Evolutionary conservation across 2,888 invertebrate genomes (phyloP).

Genomic region (Spisula solida): DNA sequence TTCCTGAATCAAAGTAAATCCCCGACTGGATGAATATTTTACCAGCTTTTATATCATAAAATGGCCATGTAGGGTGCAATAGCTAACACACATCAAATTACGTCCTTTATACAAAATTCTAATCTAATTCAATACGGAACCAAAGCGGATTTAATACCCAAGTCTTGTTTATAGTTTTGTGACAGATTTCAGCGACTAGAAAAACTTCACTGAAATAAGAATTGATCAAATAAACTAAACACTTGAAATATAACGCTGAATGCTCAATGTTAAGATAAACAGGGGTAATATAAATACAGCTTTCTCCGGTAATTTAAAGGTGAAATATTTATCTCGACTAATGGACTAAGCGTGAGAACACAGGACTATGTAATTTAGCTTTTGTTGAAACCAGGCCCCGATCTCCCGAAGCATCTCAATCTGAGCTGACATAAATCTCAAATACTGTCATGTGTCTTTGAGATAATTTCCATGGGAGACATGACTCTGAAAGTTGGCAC

Average conservation of each 20-base stretch:
- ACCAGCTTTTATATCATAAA: not conserved
- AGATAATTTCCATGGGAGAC: too few species aligned
- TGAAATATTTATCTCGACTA: not conserved
- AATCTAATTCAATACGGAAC: conserved; percentile 12
- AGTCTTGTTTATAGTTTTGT: not conserved
- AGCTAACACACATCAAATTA: not conserved
- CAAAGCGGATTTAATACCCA: not conserved
- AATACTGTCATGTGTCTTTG: too few species aligned
- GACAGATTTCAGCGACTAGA: conserved; percentile 2
- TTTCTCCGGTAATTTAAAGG: not conserved
- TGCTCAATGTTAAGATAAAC: not conserved
- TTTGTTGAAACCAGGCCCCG: conserved; percentile 11
- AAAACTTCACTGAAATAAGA: conserved; percentile 3
- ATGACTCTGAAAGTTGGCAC: too few species aligned
- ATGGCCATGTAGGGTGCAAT: not conserved
- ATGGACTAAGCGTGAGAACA: not conserved
- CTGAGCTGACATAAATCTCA: too few species aligned
- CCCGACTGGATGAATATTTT: conserved; percentile 2
- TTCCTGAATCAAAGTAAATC: not conserved
- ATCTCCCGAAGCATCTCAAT: too few species aligned
- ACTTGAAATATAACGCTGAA: not conserved
- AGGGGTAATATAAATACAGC: not conserved
- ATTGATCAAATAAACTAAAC: conserved; percentile 8
- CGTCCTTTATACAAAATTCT: not conserved
- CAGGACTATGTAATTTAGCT: not conserved